phyloP scores from a whole-genome alignment of 1,140 invertebrate species.

The Phenacoccus solenopsis region DNA sequence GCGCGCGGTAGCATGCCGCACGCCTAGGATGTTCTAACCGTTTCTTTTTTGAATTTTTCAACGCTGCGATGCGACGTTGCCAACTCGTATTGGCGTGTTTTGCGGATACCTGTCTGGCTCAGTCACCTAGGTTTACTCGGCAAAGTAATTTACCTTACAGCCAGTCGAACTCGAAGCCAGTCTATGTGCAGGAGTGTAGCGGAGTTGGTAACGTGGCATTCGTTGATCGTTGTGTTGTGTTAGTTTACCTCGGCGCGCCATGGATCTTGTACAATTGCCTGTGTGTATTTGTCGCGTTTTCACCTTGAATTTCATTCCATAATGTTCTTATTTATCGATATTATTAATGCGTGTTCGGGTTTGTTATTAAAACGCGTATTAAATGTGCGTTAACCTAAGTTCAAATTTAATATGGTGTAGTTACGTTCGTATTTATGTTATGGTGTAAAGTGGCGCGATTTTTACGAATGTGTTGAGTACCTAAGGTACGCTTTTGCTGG shows the following conservation, averaged over 20 bases:
- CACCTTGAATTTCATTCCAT: not conserved
- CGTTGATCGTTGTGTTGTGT: not conserved
- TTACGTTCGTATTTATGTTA: not conserved
- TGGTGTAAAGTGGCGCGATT: not conserved
- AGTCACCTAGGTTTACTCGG: not conserved
- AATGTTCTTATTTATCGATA: not conserved
- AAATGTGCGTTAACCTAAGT: not conserved
- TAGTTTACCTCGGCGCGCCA: not conserved
- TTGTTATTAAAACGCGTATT: not conserved
- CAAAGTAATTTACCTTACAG: not conserved
- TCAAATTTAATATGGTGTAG: not conserved
- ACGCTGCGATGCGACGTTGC: not conserved
- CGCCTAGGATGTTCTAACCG: not conserved
- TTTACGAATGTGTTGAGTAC: not conserved
- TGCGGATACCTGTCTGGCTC: not conserved
- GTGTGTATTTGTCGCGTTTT: not conserved
- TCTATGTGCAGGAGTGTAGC: not conserved
- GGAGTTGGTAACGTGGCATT: not conserved
- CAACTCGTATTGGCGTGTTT: not conserved
- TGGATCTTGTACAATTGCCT: not conserved
- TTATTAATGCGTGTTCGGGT: not conserved
- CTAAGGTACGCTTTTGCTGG: too few species aligned
- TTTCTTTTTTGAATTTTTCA: not conserved
- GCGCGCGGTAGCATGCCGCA: not conserved
- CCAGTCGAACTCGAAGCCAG: too few species aligned